A percentile compares a stretch with the other conserved stretches of the same genome.
phyloP scores from a whole-genome alignment of 2,113 vertebrate species.

The Engystomops pustulosus region DNA sequence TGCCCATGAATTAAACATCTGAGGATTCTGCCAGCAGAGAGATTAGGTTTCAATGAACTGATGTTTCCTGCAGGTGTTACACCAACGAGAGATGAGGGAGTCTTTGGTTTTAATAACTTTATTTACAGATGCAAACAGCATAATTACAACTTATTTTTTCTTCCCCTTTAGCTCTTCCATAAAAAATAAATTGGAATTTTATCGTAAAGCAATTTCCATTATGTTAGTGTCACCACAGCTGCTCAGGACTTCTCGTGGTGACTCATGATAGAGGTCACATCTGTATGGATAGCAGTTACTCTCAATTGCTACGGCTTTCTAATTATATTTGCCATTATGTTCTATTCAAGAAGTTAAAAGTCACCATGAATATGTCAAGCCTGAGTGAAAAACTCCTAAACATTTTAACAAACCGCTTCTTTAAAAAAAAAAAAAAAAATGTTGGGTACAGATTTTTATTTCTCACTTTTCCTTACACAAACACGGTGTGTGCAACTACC shows the following conservation, averaged over 20 bases:
- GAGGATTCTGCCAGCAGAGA: constrained; percentile 10
- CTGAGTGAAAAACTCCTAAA: too few relatives aligned
- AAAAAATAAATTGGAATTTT: constrained; percentile 33
- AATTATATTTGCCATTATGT: background rate
- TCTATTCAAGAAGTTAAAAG: background rate
- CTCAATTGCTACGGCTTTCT: background rate
- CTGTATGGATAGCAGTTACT: background rate
- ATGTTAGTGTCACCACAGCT: background rate
- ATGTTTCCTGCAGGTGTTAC: constrained; percentile 25
- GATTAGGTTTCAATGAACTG: constrained; percentile 39
- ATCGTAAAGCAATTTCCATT: constrained; percentile 18
- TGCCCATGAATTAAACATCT: constrained; percentile 47
- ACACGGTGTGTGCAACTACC: too few relatives aligned
- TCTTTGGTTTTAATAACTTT: constrained; percentile 36
- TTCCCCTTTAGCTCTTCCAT: constrained; percentile 6
- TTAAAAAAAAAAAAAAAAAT: too few relatives aligned
- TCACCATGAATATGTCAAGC: too few relatives aligned
- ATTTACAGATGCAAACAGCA: constrained; percentile 42
- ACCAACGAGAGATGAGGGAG: background rate
- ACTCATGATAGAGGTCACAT: background rate
- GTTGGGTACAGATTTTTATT: too few relatives aligned
- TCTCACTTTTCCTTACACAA: too few relatives aligned
- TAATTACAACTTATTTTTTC: constrained; percentile 32
- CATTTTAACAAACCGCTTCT: too few relatives aligned
- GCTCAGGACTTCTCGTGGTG: background rate